Evolutionary conservation across 2,113 vertebrate species (phyloP).

Genomic region (Echinops telfairi): DNA sequence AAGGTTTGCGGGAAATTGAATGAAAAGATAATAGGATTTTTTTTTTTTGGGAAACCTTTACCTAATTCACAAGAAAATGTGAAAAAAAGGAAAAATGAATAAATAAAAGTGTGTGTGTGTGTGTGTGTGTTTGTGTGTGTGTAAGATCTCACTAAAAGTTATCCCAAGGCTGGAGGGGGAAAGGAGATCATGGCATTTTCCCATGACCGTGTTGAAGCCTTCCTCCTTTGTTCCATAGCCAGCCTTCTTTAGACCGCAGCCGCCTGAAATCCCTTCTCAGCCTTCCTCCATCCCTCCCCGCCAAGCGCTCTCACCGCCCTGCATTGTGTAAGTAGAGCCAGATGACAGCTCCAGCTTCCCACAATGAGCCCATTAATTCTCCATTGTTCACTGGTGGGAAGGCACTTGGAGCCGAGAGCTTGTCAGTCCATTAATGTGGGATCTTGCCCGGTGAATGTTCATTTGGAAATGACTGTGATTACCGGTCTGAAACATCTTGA

Average conservation of each 20-base stretch:
- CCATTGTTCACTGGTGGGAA: conserved; percentile 52
- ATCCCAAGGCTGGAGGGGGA: no score
- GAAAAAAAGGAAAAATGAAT: no score
- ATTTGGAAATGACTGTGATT: conserved; percentile 77
- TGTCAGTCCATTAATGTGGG: conserved; percentile 63
- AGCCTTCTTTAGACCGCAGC: conserved; percentile 58
- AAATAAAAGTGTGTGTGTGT: no score
- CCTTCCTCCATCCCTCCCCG: background rate
- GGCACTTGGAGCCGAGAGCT: conserved; percentile 62
- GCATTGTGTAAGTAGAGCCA: conserved; percentile 77
- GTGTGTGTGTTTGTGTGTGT: no score
- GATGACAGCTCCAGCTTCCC: conserved; percentile 77
- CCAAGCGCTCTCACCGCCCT: conserved; percentile 58
- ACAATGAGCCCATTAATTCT: background rate
- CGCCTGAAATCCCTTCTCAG: conserved; percentile 4
- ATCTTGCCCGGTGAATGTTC: conserved; percentile 67
- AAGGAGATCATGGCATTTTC: no score
- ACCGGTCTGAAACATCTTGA: conserved; percentile 74
- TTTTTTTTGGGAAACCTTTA: no score
- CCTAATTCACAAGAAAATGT: no score
- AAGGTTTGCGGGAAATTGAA: no score
- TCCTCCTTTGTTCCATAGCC: conserved; percentile 49
- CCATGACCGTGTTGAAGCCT: no score
- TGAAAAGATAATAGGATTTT: no score
- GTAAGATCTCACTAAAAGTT: no score